phyloP scores from a whole-genome alignment of 2,113 vertebrate genomes.

The Ifrita kowaldi region DNA sequence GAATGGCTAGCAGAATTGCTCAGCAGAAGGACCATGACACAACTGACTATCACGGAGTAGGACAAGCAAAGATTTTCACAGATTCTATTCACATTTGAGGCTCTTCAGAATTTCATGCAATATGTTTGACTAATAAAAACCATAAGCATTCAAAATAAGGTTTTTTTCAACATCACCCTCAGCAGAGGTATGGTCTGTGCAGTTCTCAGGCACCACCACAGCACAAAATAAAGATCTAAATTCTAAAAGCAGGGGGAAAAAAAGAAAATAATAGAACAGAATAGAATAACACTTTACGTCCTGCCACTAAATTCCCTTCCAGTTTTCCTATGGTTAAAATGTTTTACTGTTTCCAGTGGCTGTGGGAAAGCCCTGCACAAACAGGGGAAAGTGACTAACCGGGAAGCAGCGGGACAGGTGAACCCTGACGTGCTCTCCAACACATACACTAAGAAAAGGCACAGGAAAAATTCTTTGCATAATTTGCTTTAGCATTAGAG shows the following conservation, averaged over 20 bases:
- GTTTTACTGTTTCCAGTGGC: neutral
- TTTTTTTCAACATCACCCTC: neutral
- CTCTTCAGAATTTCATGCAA: neutral
- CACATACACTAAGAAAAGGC: neutral
- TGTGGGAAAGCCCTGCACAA: constrained; percentile 18
- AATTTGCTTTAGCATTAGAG: neutral
- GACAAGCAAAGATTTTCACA: neutral
- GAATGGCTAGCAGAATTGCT: rapidly evolving
- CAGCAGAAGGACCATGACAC: rapidly evolving
- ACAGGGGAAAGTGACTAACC: constrained; percentile 18
- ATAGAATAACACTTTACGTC: neutral
- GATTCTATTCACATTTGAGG: neutral
- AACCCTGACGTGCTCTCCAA: neutral
- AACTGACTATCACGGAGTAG: no score
- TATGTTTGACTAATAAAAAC: neutral
- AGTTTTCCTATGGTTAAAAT: neutral
- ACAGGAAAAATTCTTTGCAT: neutral
- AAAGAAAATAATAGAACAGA: neutral
- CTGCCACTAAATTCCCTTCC: neutral
- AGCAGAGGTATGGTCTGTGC: neutral
- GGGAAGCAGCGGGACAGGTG: neutral
- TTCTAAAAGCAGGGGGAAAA: neutral
- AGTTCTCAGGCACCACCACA: neutral
- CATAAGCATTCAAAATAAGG: neutral
- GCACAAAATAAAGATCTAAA: neutral